Evolutionary conservation across 2,888 invertebrate genomes (phyloP), one percentile per base, ranked within the genome.

Genomic region (Apamea monoglypha): DNA sequence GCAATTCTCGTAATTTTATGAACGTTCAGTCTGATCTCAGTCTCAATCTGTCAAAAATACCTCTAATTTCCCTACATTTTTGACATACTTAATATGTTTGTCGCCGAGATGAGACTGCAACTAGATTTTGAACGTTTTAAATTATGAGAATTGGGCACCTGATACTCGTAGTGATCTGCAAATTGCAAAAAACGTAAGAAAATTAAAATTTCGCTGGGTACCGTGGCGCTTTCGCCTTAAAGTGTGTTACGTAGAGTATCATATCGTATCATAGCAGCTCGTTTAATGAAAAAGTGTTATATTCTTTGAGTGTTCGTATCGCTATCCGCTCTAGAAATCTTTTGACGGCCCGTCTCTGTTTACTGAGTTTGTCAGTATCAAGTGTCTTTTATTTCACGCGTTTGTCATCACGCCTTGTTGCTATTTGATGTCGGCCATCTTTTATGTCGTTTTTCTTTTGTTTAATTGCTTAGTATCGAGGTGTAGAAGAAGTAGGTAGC

Each of bases 251-350:
- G 25, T n/a, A 56, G 12, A 59, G 12, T n/a, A 59, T 4, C 56
- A n/a, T n/a, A 32, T 68, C 14, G 59, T 61, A 32, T 72, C 16
- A 68, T 61, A 32, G 44, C 10, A 16, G 59, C 32, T 0, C 1
- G 32, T 85, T 63, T 81, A 40, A 85, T 63, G 1, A 81, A 68
- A 72, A 63, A 80, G 76, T 73, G 66, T 79, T 72, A 70, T 66
- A n/a, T 75, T 78, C 59, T 80, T 86, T 74, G 50, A 69, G 78
- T 78, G 78, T 81, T 80, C 83, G 90, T 91, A 84, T 90, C 89
- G 90, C 91, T 93, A 88, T 81, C 85, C 92, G 92, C 91, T 93
- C 92, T 92, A 90, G 83, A 92, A 89, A 91, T 85, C 88, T 89
- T 88, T 87, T 88, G 90, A 88, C 90, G 83, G 72, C 66, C 36